These are phyloP conservation scores for Nerophis lumbriciformis DNA, from an alignment of 2,113 vertebrate genomes.

Conservation along the genomic window DNA sequence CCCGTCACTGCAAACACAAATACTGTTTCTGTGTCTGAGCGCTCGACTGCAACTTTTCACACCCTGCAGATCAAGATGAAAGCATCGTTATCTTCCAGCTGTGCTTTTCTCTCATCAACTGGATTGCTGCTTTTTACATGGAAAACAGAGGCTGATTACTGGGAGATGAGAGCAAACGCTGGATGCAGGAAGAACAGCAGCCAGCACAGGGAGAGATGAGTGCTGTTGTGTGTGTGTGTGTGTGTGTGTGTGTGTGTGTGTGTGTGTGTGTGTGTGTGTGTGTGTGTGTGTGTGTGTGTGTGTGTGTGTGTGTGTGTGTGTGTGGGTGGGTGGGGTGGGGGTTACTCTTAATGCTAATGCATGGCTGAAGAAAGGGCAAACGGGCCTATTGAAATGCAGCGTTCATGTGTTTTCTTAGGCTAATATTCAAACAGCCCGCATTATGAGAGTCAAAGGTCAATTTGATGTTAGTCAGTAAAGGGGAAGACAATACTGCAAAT, in stretches of 20 bases:
- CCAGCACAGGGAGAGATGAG: slow-evolving; percentile 31
- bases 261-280: neutral
- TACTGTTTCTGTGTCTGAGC: slow-evolving; percentile 16
- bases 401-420: slow-evolving; percentile 72
- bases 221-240: slow-evolving; percentile 9
- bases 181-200: slow-evolving; percentile 46
- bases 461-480: slow-evolving; percentile 55
- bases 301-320: too few relatives aligned
- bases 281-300: too few relatives aligned
- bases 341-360: slow-evolving; percentile 72
- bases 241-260: too few relatives aligned
- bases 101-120: slow-evolving; percentile 57
- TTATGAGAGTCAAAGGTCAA: slow-evolving; percentile 63
- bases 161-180: slow-evolving; percentile 61
- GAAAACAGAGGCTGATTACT: slow-evolving; percentile 61
- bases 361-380: slow-evolving; percentile 66
- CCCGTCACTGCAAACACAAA: slow-evolving; percentile 43
- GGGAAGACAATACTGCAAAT: slow-evolving; percentile 11
- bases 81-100: slow-evolving; percentile 57
- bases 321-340: slow-evolving; percentile 1
- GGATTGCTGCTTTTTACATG: slow-evolving; percentile 57
- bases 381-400: slow-evolving; percentile 74
- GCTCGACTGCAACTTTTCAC: slow-evolving; percentile 49
- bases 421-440: slow-evolving; percentile 65
- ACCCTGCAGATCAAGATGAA: slow-evolving; percentile 49